These are phyloP conservation scores for Euura saliciscinereae DNA, from an alignment of 1,140 invertebrate genomes.

Conservation along the genomic window DNA sequence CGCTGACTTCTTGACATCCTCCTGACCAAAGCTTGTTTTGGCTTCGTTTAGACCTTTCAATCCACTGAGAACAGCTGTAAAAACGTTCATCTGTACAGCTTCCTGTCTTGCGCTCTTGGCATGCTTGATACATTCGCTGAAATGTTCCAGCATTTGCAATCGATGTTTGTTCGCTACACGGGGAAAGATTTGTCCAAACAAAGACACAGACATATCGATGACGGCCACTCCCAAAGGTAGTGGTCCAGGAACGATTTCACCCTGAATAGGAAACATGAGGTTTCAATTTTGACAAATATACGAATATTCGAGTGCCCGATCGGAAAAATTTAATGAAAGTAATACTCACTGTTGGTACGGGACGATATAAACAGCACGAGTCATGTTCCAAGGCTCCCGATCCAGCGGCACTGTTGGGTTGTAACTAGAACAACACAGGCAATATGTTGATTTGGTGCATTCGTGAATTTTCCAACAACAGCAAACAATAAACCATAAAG, in stretches of 20 bases:
- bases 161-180: slow-evolving; percentile 94
- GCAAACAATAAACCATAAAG: too few relatives aligned
- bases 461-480: too few relatives aligned
- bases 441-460: background rate
- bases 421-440: slow-evolving; percentile 67
- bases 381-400: slow-evolving; percentile 97
- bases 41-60: slow-evolving; percentile 87
- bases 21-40: slow-evolving; percentile 85
- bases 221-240: slow-evolving; percentile 95
- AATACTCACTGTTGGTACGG: slow-evolving; percentile 64
- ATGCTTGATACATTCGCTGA: slow-evolving; percentile 91
- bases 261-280: slow-evolving; percentile 48
- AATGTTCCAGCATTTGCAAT: slow-evolving; percentile 96
- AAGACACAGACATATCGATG: slow-evolving; percentile 90
- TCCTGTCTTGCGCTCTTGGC: slow-evolving; percentile 91
- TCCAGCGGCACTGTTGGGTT: slow-evolving; percentile 90
- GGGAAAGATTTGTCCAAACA: slow-evolving; percentile 95
- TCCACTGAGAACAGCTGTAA: slow-evolving; percentile 90
- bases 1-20: slow-evolving; percentile 87
- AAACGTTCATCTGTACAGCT: slow-evolving; percentile 96
- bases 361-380: slow-evolving; percentile 86
- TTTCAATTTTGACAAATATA: background rate
- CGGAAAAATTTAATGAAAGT: too few relatives aligned
- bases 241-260: slow-evolving; percentile 77
- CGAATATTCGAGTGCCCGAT: background rate